A percentile compares a stretch with the other conserved stretches of the same genome.
These are phyloP conservation scores for Labrus mixtus DNA, from an alignment of 2,113 vertebrate species.

Conservation along the genomic window DNA sequence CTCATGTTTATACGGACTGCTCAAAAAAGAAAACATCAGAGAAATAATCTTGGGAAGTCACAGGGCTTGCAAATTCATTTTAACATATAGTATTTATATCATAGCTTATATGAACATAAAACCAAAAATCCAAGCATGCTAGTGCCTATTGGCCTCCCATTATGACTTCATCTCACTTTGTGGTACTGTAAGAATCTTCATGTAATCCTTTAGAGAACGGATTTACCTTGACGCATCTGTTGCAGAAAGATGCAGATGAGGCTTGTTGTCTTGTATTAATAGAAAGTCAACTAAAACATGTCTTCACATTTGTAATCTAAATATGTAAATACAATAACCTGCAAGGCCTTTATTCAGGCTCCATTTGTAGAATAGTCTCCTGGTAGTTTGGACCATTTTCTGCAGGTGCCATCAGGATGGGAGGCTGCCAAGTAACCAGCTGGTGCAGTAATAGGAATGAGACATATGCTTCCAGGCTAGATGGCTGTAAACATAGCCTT, in stretches of 20 bases:
- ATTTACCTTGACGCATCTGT: conserved; percentile 73
- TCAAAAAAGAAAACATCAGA: background rate
- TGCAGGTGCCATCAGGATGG: conserved; percentile 37
- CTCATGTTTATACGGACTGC: background rate
- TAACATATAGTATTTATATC: background rate
- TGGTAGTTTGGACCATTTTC: conserved; percentile 3
- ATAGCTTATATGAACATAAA: background rate
- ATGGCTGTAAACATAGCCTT: conserved; percentile 22
- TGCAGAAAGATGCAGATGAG: conserved; percentile 22
- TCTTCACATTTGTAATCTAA: background rate
- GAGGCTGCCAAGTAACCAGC: conserved; percentile 66
- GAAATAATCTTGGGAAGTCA: background rate
- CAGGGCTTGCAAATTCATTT: background rate
- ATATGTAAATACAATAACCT: background rate
- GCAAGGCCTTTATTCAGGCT: background rate
- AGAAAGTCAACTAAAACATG: background rate
- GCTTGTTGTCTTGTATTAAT: conserved; percentile 6
- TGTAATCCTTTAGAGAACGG: conserved; percentile 75
- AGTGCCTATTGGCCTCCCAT: conserved; percentile 38
- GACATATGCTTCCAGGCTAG: conserved; percentile 47
- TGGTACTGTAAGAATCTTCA: conserved; percentile 76
- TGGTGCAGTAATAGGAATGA: conserved; percentile 61
- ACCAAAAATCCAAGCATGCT: background rate
- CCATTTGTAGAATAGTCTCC: background rate
- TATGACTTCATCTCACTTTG: conserved; percentile 63